Conservation (phyloP, 2,888 invertebrate genomes). For the Conus canariensis region DNA sequence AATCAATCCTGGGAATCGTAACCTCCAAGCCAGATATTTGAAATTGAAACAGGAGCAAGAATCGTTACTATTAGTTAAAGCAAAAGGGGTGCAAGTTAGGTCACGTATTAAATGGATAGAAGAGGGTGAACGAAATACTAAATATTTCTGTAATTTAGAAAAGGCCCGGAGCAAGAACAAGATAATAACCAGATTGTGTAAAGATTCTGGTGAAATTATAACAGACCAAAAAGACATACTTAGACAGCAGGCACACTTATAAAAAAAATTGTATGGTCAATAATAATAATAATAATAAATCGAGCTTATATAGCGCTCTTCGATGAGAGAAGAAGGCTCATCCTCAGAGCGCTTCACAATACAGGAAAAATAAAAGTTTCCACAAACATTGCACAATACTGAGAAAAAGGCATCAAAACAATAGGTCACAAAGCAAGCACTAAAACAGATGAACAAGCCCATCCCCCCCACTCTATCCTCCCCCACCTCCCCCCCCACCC, state of each 20-base stretch:
- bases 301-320: no score
- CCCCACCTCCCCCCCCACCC: no score
- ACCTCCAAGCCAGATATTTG: background rate
- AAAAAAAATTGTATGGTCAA: background rate
- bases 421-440: background rate
- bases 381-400: no score
- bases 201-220: background rate
- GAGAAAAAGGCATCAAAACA: no score
- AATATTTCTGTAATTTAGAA: background rate
- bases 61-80: background rate
- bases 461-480: no score
- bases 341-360: no score
- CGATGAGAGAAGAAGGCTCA: no score
- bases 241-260: background rate
- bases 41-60: background rate
- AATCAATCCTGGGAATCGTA: background rate
- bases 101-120: background rate
- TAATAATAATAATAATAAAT: no score
- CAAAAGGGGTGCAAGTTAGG: background rate
- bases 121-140: slow-evolving; percentile 3
- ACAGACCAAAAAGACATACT: background rate
- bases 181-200: background rate
- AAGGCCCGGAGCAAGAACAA: background rate
- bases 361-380: no score
- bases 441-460: background rate